Percentiles rank a stretch among this genome's conserved stretches.
Conservation (phyloP, 1,140 invertebrate species). For the Pantala flavescens region DNA sequence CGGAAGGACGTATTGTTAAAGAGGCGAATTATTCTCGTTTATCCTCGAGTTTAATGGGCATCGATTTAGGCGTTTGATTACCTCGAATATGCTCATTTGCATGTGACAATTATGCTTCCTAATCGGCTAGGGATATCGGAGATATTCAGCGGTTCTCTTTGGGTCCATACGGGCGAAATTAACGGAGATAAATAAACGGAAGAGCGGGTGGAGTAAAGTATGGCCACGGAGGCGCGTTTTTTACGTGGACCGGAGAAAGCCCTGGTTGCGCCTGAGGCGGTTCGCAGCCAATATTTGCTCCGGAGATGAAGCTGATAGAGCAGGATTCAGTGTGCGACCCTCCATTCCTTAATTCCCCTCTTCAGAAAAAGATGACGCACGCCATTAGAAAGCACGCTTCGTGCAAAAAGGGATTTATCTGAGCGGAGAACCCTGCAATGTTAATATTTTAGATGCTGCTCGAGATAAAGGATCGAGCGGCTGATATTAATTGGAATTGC, state of each 20-base stretch:
- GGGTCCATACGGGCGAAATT: not conserved
- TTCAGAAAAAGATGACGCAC: not conserved
- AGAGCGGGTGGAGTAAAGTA: slow-evolving; percentile 23
- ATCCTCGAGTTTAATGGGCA: too few species aligned
- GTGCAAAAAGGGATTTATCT: too few species aligned
- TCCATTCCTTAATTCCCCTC: not conserved
- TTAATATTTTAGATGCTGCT: too few species aligned
- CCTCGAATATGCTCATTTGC: too few species aligned
- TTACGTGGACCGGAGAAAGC: slow-evolving; percentile 29
- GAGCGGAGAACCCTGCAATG: too few species aligned
- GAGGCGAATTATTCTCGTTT: too few species aligned
- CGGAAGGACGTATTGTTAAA: too few species aligned
- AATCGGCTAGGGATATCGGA: not conserved
- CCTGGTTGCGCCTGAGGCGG: slow-evolving; percentile 35
- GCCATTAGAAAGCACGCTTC: not conserved
- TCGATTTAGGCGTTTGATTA: too few species aligned
- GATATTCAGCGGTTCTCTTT: not conserved
- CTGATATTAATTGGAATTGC: too few species aligned
- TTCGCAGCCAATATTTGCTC: slow-evolving; percentile 1
- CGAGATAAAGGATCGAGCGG: too few species aligned
- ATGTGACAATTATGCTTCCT: too few species aligned
- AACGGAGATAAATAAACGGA: not conserved
- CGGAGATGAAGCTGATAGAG: not conserved
- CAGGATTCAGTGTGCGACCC: not conserved
- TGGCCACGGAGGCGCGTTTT: slow-evolving; percentile 32